Percentiles rank a stretch among this genome's conserved stretches.
Evolutionary conservation across 2,113 vertebrate genomes (phyloP).

Genomic region (Pimephales promelas): DNA sequence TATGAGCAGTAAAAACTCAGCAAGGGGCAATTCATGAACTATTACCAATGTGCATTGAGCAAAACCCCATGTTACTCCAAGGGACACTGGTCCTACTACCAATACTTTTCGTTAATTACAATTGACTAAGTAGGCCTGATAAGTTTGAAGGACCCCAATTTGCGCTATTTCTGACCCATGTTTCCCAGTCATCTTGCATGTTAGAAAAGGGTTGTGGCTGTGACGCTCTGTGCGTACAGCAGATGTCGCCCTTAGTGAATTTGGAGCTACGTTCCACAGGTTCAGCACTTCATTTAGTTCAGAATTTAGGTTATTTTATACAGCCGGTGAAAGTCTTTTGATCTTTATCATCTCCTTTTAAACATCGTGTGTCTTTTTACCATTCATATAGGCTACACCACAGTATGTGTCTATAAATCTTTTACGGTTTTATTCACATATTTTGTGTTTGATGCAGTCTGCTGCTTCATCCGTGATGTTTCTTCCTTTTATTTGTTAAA

Average conservation of each 20-base stretch:
- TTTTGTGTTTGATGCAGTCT: slow-evolving; percentile 1
- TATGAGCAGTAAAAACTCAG: not conserved
- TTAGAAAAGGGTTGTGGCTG: not conserved
- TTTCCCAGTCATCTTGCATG: slow-evolving; percentile 4
- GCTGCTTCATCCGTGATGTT: not conserved
- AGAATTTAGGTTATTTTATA: slow-evolving; percentile 6
- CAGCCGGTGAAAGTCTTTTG: not conserved
- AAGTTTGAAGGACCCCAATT: not conserved
- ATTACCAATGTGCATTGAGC: not conserved
- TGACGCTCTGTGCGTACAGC: slow-evolving; percentile 55
- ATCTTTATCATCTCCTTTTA: not conserved
- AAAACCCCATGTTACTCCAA: not conserved
- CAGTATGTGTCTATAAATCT: not conserved
- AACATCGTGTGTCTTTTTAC: not conserved
- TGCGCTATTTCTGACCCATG: not conserved
- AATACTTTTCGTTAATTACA: not conserved
- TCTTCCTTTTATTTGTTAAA: not conserved
- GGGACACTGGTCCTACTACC: not conserved
- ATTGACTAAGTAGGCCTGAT: not conserved
- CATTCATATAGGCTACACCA: not conserved
- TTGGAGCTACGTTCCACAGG: slow-evolving; percentile 45
- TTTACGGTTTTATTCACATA: not conserved
- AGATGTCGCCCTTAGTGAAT: slow-evolving; percentile 76
- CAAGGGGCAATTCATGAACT: not conserved
- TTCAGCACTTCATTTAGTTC: slow-evolving; percentile 35